Evolutionary conservation across 2,888 invertebrate species (phyloP).

Genomic region (Athetis lepigone): DNA sequence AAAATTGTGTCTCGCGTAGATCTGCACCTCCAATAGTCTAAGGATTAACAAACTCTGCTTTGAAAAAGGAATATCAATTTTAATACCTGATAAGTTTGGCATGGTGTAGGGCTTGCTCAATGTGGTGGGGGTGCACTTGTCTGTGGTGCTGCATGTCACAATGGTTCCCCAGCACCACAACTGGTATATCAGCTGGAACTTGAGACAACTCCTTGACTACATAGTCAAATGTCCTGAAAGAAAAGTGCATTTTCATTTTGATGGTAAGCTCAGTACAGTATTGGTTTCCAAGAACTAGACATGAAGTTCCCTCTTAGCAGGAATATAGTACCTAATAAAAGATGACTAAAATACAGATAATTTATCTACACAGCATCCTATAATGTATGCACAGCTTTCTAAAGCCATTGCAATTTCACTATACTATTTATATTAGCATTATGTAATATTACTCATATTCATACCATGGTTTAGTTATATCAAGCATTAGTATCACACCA

Average conservation of each 20-base stretch:
- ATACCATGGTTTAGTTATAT: conserved; percentile 98
- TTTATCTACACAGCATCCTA: no score
- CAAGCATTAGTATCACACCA: conserved; percentile 98
- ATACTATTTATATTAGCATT: no score
- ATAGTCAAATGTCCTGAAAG: conserved; percentile 97
- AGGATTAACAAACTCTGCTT: background rate
- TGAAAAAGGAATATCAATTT: background rate
- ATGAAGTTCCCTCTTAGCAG: no score
- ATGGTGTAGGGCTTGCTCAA: conserved; percentile 84
- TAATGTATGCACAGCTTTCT: no score
- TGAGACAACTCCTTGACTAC: conserved; percentile 96
- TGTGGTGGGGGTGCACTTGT: conserved; percentile 92
- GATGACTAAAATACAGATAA: no score
- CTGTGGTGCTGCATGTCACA: conserved; percentile 99
- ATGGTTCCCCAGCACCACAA: conserved; percentile 97
- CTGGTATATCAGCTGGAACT: conserved; percentile 95
- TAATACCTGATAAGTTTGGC: conserved; percentile 82
- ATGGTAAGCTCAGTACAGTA: background rate
- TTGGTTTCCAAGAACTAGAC: no score
- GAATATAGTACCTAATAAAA: no score
- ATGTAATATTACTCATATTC: no score
- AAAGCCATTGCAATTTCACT: background rate
- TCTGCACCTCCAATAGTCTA: no score
- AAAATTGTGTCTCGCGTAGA: no score
- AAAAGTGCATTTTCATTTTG: conserved; percentile 1